Base-by-base conservation (phyloP, 2,113 vertebrate species). In the Alaudala cheleensis region DNA sequence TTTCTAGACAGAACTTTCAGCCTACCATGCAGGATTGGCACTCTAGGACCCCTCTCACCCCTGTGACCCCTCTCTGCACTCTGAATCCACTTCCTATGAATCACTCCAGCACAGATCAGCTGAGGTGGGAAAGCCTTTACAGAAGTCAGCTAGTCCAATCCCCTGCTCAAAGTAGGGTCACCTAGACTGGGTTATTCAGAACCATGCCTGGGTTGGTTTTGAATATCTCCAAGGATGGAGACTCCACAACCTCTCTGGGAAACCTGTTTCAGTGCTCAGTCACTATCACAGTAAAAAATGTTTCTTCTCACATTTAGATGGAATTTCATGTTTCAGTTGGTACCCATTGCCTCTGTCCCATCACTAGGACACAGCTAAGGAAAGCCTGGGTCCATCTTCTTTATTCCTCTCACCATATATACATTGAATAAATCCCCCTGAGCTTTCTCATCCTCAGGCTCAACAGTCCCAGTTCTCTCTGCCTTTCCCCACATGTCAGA, bases 201-300 rank as follows among this genome's bases (percentile, higher is more conserved):
- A 26, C 11, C 1, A 1, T 56, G 33, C 8, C 42, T 22, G 12
- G 8, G 1, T 21, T 40, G 2, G 8, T 50, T 71, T 71, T 62
- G 16, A 94, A 5, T 74, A 58, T 39, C 24, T 71, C 28, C n/a
- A 69, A 61, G 17, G 49, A 45, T 23, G 11, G 20, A 92, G n/a
- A 44, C n/a, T 26, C 37, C 18, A 66, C 10, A 74, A 4, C 6
- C 6, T 81, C 51, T 57, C 13, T 84, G 73, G 24, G 34, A 11
- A 81, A 69, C 18, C 25, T 58, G 21, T 28, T 83, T 45, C 4
- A 0, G 31, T 21, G 58, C 23, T 67, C 24, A 51, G 42, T 39
- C 31, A 33, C 6, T 5, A 11, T 11, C 26, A 61, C 21, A 37
- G 50, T 24, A 58, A 93, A 70, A 62, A 26, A 62, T 11, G 4